Conservation (phyloP, 2,888 invertebrate genomes). For the Troides oblongomaculatus region DNA sequence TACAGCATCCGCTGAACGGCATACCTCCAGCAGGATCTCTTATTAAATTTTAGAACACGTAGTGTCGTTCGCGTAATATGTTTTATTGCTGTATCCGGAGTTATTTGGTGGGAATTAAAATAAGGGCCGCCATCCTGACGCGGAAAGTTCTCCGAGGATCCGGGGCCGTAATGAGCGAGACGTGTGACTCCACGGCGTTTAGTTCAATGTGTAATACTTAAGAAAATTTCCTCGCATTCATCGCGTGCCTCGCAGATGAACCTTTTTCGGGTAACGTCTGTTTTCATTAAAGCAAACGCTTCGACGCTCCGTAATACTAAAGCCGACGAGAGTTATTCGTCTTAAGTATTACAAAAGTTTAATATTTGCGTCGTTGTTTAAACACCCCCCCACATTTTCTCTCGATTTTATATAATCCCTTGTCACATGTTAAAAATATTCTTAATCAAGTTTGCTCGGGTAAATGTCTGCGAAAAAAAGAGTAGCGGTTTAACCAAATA, state of each 20-base stretch:
- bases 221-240: slow-evolving; percentile 50
- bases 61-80: slow-evolving; percentile 46
- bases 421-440: background rate
- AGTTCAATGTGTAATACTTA: slow-evolving; percentile 48
- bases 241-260: slow-evolving; percentile 35
- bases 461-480: background rate
- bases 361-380: background rate
- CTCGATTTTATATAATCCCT: background rate
- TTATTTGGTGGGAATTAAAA: slow-evolving; percentile 56
- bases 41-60: slow-evolving; percentile 56
- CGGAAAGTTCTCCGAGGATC: slow-evolving; percentile 54
- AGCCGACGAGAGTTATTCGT: slow-evolving; percentile 18
- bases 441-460: background rate
- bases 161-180: slow-evolving; percentile 51
- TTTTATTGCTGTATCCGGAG: slow-evolving; percentile 47
- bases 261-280: slow-evolving; percentile 29
- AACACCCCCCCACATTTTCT: background rate
- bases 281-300: slow-evolving; percentile 32
- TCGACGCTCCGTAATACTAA: slow-evolving; percentile 14
- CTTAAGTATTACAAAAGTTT: background rate
- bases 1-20: background rate
- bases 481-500: slow-evolving; percentile 20
- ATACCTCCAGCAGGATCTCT: slow-evolving; percentile 32
- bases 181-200: slow-evolving; percentile 45
- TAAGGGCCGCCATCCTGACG: slow-evolving; percentile 50